These are phyloP conservation scores for Polyommatus iphigenia DNA, from an alignment of 2,888 invertebrate genomes.

Conservation along the genomic window DNA sequence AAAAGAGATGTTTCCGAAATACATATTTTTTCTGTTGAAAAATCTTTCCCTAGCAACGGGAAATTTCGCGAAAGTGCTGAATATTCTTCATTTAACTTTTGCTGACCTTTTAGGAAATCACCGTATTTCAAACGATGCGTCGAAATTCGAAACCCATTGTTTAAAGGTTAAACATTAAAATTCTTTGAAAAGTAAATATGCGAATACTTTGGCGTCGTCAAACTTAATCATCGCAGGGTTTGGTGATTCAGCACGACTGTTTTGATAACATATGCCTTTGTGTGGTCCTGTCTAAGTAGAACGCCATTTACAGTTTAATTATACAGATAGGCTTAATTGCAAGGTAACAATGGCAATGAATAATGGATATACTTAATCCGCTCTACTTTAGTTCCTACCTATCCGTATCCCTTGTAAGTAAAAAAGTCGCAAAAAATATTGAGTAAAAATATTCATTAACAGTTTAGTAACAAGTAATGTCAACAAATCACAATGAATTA, in stretches of 20 bases:
- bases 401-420: background rate
- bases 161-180: background rate
- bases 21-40: background rate
- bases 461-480: background rate
- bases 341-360: background rate
- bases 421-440: background rate
- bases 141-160: background rate
- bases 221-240: conserved; percentile 4
- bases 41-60: background rate
- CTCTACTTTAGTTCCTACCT: background rate
- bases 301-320: background rate
- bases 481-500: background rate
- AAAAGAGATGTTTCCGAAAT: background rate
- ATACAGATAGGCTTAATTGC: background rate
- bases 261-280: conserved; percentile 25
- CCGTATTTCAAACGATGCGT: background rate
- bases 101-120: background rate
- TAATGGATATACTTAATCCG: background rate
- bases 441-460: no score
- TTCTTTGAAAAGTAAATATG: background rate
- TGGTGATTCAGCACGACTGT: conserved; percentile 27
- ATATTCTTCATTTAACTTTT: background rate
- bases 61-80: background rate
- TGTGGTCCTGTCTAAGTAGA: conserved; percentile 9
- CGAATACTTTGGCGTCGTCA: background rate